These are phyloP conservation scores for Sinocyclocheilus grahami DNA, from an alignment of 2,113 vertebrate genomes.

Conservation along the genomic window DNA sequence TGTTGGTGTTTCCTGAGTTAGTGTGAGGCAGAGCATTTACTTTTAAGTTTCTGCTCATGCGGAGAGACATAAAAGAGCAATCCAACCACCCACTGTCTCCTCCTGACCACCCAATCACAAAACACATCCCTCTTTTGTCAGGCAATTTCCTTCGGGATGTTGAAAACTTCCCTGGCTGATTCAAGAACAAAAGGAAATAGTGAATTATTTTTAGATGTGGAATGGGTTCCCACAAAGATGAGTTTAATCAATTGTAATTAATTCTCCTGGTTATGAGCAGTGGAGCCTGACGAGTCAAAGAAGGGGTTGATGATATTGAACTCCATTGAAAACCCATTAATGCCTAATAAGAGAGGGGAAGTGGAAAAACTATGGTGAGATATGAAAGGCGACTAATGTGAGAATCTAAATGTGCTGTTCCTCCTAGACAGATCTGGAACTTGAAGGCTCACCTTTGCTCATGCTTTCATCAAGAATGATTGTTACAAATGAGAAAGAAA, in stretches of 20 bases:
- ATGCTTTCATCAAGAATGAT: slow-evolving; percentile 3
- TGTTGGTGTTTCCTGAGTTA: too few species aligned
- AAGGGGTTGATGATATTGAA: slow-evolving; percentile 59
- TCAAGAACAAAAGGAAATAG: slow-evolving; percentile 59
- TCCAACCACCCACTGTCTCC: too few species aligned
- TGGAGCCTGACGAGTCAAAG: slow-evolving; percentile 51
- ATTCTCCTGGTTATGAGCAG: slow-evolving; percentile 57
- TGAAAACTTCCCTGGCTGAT: slow-evolving; percentile 55
- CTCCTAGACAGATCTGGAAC: slow-evolving; percentile 27
- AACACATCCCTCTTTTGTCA: slow-evolving; percentile 59
- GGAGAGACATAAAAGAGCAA: too few species aligned
- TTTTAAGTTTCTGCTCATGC: too few species aligned
- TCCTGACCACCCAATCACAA: neutral
- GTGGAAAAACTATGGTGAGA: slow-evolving; percentile 41
- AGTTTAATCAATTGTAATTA: slow-evolving; percentile 65
- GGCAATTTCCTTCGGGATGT: slow-evolving; percentile 53
- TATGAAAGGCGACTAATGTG: slow-evolving; percentile 45
- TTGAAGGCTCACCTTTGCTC: slow-evolving; percentile 7
- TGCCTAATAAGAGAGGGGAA: slow-evolving; percentile 47
- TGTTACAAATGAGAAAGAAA: slow-evolving; percentile 22
- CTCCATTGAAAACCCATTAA: slow-evolving; percentile 60
- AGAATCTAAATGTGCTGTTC: slow-evolving; percentile 38
- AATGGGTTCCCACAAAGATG: slow-evolving; percentile 52
- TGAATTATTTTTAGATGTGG: slow-evolving; percentile 61
- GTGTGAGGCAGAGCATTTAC: too few species aligned